Base-by-base conservation (phyloP, 1,140 invertebrate species). In the Polypedilum pembai region DNA sequence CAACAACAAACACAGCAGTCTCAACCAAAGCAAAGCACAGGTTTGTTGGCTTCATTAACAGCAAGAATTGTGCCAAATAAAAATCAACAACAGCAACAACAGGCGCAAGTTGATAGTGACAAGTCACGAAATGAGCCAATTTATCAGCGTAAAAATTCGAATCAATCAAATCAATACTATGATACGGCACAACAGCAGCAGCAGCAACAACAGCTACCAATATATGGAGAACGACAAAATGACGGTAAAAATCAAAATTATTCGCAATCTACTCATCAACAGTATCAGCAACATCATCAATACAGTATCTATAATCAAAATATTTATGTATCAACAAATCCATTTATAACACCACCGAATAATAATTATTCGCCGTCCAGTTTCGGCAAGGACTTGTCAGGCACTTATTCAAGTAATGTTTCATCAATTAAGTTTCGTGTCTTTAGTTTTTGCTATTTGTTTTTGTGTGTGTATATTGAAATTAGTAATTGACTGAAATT, bases 301-400 rank as follows among this genome's bases (percentile, higher is more conserved):
- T 79, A 80, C 20, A 82, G 79, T 77, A 79, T 81, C 73, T 20
- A 69, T 21, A 81, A 82, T 73, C 81, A 82, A 77, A 82, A 82
- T 77, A 82, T 82, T 76, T 80, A 81, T 75, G 81, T 82, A 65
- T 79, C 81, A n/a, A 82, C 81, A 75, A 82, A 82, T 79, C 81
- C 81, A 74, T 82, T 82, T 74, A 81, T 82, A 75, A 80, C 82
- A 81, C 81, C n/a, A 82, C 80, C 40, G 76, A 80, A 7, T 12
- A 45, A 45, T 65, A 65, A 33, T 33, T 41, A 63, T 20, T 66
- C 41, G 33, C 74, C 63, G 41, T 33, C 74, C 8, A 74, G 74
- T 72, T 74, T 74, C 24, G 74, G 74, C 24, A 69, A 74, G 65
- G 74, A 74, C 15, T 74, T 45, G 7, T 21, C 33, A 10, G n/a